These are phyloP conservation scores for Trachelus troglodyta DNA, from an alignment of 2,888 invertebrate species.

Conservation along the genomic window DNA sequence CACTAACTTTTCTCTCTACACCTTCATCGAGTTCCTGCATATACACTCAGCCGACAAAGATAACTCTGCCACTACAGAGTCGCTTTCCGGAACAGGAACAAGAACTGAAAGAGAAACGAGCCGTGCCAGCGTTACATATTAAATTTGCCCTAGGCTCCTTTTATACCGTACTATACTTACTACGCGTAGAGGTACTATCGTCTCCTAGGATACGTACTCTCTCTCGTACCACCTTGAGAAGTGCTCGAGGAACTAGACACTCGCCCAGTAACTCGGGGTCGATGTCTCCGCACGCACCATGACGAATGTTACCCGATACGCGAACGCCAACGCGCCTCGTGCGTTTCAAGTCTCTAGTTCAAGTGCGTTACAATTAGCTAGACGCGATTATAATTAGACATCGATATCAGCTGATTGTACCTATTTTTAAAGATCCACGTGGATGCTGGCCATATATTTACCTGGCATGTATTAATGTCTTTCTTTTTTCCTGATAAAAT, in stretches of 20 bases:
- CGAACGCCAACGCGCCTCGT: not conserved
- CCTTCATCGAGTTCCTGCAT: not conserved
- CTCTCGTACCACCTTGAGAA: not conserved
- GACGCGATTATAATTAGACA: not conserved
- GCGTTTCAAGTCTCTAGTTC: not conserved
- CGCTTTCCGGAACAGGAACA: not conserved
- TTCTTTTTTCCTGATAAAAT: no score
- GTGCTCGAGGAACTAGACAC: slow-evolving; percentile 9
- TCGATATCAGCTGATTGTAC: not conserved
- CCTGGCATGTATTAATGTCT: not conserved
- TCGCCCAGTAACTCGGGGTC: slow-evolving; percentile 40
- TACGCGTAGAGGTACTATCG: not conserved
- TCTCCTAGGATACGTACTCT: not conserved
- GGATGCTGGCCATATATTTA: not conserved
- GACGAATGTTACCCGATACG: slow-evolving; percentile 53
- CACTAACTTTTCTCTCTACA: not conserved
- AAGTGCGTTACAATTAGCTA: not conserved
- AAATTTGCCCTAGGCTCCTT: slow-evolving; percentile 34
- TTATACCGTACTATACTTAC: not conserved
- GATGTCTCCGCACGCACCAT: slow-evolving; percentile 56
- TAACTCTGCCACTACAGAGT: not conserved
- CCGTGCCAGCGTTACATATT: slow-evolving; percentile 18
- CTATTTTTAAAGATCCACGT: not conserved
- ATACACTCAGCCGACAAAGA: not conserved
- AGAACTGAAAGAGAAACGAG: slow-evolving; percentile 7